phyloP scores from a whole-genome alignment of 2,888 invertebrate species.

The Lasioglossum calceatum region DNA sequence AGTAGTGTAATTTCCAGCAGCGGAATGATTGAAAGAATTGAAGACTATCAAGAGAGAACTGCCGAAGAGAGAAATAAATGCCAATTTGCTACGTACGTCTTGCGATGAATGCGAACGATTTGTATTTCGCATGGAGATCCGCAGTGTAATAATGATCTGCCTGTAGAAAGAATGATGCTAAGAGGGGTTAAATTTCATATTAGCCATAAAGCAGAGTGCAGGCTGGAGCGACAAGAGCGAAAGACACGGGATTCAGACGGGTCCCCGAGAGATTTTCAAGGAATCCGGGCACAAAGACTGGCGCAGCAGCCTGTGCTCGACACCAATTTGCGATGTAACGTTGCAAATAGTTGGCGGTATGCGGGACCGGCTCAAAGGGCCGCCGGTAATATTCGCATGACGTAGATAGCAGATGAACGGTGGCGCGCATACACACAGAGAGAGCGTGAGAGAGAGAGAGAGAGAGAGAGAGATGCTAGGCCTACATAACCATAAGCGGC shows the following conservation, averaged over 20 bases:
- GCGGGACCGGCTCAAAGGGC: constrained; percentile 55
- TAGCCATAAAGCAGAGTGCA: neutral
- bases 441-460: no score
- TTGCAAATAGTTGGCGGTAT: constrained; percentile 58
- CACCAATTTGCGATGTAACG: constrained; percentile 53
- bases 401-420: constrained; percentile 64
- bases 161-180: neutral
- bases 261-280: constrained; percentile 37
- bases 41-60: no score
- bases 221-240: neutral
- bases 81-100: no score
- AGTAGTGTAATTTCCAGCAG: no score
- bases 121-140: neutral
- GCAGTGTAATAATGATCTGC: neutral
- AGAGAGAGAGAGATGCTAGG: constrained; percentile 40
- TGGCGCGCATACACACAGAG: constrained; percentile 23
- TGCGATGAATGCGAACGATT: no score
- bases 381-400: constrained; percentile 63
- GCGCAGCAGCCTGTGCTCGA: constrained; percentile 9
- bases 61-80: no score
- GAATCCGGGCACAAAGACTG: constrained; percentile 36
- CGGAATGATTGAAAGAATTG: no score
- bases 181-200: neutral
- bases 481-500: constrained; percentile 72
- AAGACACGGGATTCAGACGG: constrained; percentile 5